Evolutionary conservation across 2,797 vertebrate genomes (phyloP).

Genomic region (Coendou prehensilis): DNA sequence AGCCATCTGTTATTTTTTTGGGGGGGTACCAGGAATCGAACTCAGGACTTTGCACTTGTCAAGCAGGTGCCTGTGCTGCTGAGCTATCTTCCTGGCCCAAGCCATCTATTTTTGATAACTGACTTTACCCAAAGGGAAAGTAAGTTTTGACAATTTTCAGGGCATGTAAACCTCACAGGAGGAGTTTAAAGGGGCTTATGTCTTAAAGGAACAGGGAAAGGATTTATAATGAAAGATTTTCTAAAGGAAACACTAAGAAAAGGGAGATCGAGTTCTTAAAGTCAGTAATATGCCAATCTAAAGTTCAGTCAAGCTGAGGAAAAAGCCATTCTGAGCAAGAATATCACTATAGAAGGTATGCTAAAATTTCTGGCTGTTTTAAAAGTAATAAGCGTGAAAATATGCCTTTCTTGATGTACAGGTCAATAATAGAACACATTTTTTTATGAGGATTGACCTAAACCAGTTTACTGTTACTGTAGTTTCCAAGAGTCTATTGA

Average conservation of each 20-base stretch:
- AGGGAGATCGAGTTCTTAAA: not conserved
- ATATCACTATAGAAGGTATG: not conserved
- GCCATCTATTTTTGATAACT: not conserved
- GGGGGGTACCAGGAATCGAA: too few species aligned
- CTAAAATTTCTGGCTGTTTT: not conserved
- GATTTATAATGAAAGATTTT: conserved; percentile 12
- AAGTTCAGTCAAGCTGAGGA: not conserved
- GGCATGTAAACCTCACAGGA: too few species aligned
- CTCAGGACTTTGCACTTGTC: too few species aligned
- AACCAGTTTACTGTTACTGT: not conserved
- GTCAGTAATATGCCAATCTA: not conserved
- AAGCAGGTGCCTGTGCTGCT: too few species aligned
- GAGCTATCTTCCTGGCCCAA: too few species aligned
- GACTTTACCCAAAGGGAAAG: not conserved
- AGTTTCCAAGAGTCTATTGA: not conserved
- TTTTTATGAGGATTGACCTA: not conserved
- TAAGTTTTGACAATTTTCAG: not conserved
- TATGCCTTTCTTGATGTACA: not conserved
- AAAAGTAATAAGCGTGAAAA: not conserved
- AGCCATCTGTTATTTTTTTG: too few species aligned
- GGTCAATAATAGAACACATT: not conserved
- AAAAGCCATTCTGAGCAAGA: not conserved
- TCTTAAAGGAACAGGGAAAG: not conserved
- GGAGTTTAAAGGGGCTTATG: too few species aligned
- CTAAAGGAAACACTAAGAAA: not conserved